Conservation (phyloP, 2,888 invertebrate species). For the Pinctada fucata region DNA sequence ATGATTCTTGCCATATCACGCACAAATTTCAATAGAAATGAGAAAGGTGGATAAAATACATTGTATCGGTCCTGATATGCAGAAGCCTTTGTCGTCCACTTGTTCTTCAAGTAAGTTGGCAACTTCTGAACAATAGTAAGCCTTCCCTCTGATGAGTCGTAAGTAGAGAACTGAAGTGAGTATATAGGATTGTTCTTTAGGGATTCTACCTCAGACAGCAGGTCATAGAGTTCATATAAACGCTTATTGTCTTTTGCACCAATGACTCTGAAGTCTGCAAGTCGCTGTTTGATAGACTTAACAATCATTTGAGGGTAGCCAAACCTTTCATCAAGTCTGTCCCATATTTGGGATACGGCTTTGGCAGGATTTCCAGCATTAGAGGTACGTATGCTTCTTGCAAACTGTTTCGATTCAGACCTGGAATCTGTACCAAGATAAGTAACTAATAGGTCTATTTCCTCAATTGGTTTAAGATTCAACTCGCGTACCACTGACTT, state of each 20-base stretch:
- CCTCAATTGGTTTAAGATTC: constrained; percentile 13
- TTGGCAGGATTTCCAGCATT: constrained; percentile 11
- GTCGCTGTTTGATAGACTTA: not conserved
- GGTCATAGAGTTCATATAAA: constrained; percentile 20
- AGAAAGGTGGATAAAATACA: constrained; percentile 30
- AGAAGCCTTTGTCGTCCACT: constrained; percentile 20
- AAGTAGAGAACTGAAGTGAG: constrained; percentile 3
- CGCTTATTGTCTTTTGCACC: constrained; percentile 8
- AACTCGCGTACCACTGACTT: not conserved
- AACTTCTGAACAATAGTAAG: constrained; percentile 13
- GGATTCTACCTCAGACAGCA: constrained; percentile 17
- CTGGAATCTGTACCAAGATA: constrained; percentile 6
- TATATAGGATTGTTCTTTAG: constrained; percentile 13
- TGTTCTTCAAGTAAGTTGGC: constrained; percentile 12
- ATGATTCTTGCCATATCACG: not conserved
- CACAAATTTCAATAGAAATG: constrained; percentile 23
- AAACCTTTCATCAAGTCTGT: constrained; percentile 14
- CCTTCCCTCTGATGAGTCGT: constrained; percentile 13
- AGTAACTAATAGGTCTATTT: not conserved
- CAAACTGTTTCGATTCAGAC: constrained; percentile 5
- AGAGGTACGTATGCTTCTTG: constrained; percentile 6
- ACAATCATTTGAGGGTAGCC: constrained; percentile 15
- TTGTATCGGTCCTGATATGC: constrained; percentile 9
- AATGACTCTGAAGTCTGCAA: constrained; percentile 6
- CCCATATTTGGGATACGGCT: constrained; percentile 18